These are phyloP conservation scores for Holothuria scabra DNA, from an alignment of 53 echinoderm and acorn worm genomes.

Conservation along the genomic window DNA sequence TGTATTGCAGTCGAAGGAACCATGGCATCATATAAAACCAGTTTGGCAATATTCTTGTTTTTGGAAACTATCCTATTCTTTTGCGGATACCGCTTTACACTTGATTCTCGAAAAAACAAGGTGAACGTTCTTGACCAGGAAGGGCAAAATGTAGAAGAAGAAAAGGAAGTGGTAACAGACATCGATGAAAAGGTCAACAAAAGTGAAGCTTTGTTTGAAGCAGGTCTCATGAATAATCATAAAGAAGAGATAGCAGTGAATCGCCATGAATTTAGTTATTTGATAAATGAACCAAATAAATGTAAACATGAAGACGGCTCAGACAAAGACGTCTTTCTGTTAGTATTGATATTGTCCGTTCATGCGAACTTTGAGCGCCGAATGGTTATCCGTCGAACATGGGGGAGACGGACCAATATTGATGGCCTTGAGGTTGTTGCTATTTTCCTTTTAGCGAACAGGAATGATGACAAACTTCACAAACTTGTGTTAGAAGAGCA, in stretches of 20 bases:
- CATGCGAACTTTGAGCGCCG: slow-evolving; percentile 97
- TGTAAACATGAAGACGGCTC: slow-evolving; percentile 75
- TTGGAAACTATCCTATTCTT: slow-evolving; percentile 71
- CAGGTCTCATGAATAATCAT: not conserved
- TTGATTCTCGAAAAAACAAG: slow-evolving; percentile 50
- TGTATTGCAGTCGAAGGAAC: no score
- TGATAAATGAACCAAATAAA: slow-evolving; percentile 83
- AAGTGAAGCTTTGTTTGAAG: not conserved
- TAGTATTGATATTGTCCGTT: slow-evolving; percentile 64
- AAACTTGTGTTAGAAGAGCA: slow-evolving; percentile 73
- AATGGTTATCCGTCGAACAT: slow-evolving; percentile 80
- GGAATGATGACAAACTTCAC: slow-evolving; percentile 65
- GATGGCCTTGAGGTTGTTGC: slow-evolving; percentile 69
- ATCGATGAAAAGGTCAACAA: no score
- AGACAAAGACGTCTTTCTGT: no score
- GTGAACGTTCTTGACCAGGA: not conserved
- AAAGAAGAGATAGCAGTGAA: slow-evolving; percentile 36
- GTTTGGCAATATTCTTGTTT: no score
- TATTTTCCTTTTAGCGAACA: slow-evolving; percentile 83
- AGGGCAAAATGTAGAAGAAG: no score
- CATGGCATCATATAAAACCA: no score
- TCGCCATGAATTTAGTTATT: slow-evolving; percentile 77
- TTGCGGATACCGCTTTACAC: slow-evolving; percentile 61
- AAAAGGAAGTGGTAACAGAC: no score
- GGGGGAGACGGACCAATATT: slow-evolving; percentile 75